Base-by-base conservation (phyloP, 1,140 invertebrate genomes). In the Homarus americanus region DNA sequence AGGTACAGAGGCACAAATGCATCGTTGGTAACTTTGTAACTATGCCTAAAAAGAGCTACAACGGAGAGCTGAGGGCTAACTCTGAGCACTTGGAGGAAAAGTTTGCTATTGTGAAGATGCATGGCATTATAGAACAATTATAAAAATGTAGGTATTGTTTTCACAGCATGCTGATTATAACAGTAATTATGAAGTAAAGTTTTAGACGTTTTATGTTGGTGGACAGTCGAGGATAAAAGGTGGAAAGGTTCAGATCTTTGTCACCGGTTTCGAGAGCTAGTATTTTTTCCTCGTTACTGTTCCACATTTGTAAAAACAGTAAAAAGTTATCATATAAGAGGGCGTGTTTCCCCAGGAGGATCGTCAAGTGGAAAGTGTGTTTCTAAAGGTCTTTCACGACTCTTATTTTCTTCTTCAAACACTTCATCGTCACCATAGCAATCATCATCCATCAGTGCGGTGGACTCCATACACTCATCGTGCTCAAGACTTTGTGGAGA, bases 281-380 rank as follows among this genome's bases (percentile, higher is more conserved):
- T 53, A 36, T 36, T 36, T 58, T 20, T 20, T 63, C 49, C 49
- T 80, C 5, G 44, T 28, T 32, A 34, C 41, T 44, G 20, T 28
- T 36, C 34, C 78, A 53, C 15, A 20, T 75, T 34, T 36, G 32
- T 36, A 75, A n/a, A 36, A 40, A 40, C 28, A 12, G 4, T 17
- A 38, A 53, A 32, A 12, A 44, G 49, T 38, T 41, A 20, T 73
- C 40, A 84, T 84, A 84, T 84, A 38, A 84, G 69, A 20, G 82
- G 82, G 12, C 40, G 82, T 24, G 40, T 72, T 72, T 84, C 82
- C 38, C 63, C 58, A 32, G 66, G 66, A 53, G 63, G 63, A 66
- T 84, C 82, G 9, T 84, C 82, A 2, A 84, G 58, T 28, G 82
- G 82, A 34, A 84, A 84, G 66, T 84, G 82, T 73, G 82, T 84